phyloP scores from a whole-genome alignment of 2,888 invertebrate species.

The Scrobipalpa atriplicella region DNA sequence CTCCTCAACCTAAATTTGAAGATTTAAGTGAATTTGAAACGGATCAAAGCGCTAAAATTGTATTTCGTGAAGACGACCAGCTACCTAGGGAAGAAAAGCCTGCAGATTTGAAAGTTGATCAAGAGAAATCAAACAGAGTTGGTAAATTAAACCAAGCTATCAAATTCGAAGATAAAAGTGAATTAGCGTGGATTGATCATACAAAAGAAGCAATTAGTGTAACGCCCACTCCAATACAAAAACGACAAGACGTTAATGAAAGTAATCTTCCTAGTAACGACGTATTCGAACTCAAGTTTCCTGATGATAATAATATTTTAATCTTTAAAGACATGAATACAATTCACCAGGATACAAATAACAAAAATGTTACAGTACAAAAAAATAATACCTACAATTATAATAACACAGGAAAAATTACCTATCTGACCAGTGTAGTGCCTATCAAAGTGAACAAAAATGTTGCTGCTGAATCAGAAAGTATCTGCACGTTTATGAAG shows the following conservation, averaged over 20 bases:
- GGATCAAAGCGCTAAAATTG: slow-evolving; percentile 64
- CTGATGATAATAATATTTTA: slow-evolving; percentile 40
- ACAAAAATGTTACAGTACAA: slow-evolving; percentile 3
- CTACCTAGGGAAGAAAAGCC: slow-evolving; percentile 23
- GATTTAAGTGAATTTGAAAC: slow-evolving; percentile 61
- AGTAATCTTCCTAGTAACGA: slow-evolving; percentile 37
- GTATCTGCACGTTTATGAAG: slow-evolving; percentile 60
- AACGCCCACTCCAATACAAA: neutral
- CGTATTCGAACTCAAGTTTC: slow-evolving; percentile 54
- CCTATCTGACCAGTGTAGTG: slow-evolving; percentile 37
- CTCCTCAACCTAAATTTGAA: slow-evolving; percentile 58
- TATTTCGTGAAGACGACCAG: slow-evolving; percentile 56
- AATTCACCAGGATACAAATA: slow-evolving; percentile 24
- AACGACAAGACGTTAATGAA: slow-evolving; percentile 11
- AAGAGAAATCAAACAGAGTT: neutral
- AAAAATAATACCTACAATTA: slow-evolving; percentile 26
- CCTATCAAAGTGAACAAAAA: slow-evolving; percentile 36
- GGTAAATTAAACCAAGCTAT: neutral
- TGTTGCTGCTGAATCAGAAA: slow-evolving; percentile 45
- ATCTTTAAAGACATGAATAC: slow-evolving; percentile 26
- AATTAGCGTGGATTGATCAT: slow-evolving; percentile 40
- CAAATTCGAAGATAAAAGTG: slow-evolving; percentile 36
- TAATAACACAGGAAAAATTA: slow-evolving; percentile 27
- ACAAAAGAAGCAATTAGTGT: slow-evolving; percentile 24
- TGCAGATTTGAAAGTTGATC: slow-evolving; percentile 19